Conservation (phyloP, 1,140 invertebrate genomes). For the Penaeus vannamei region DNA sequence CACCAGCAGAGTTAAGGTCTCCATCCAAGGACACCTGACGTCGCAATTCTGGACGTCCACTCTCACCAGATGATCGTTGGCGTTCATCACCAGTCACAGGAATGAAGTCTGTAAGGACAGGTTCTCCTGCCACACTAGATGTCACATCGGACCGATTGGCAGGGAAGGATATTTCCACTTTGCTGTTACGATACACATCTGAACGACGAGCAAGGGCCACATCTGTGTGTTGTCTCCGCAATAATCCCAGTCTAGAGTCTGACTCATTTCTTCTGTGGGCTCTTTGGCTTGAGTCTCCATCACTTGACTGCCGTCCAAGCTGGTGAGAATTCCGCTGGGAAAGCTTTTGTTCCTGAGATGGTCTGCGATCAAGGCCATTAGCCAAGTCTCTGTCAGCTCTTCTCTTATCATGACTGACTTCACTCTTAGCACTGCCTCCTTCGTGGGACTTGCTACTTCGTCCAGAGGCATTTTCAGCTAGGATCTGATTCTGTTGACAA, state of each 20-base stretch:
- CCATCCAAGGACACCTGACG: conserved; percentile 62
- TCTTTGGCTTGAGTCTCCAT: conserved; percentile 43
- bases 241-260: conserved; percentile 58
- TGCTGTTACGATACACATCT: conserved; percentile 51
- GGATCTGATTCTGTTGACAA: conserved; percentile 21
- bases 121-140: conserved; percentile 75
- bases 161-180: conserved; percentile 48
- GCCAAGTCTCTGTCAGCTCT: conserved; percentile 3
- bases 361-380: background rate
- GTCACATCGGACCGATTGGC: conserved; percentile 39
- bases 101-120: conserved; percentile 81
- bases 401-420: background rate
- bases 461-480: conserved; percentile 31
- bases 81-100: conserved; percentile 70
- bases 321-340: conserved; percentile 30
- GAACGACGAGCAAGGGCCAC: conserved; percentile 57
- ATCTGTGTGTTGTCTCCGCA: conserved; percentile 67
- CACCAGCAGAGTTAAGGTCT: conserved; percentile 48
- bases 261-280: conserved; percentile 69
- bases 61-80: conserved; percentile 5
- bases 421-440: conserved; percentile 2
- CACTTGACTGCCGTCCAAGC: conserved; percentile 36
- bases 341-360: background rate
- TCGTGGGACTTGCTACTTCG: background rate
- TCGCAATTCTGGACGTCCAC: conserved; percentile 44